Base-by-base conservation (phyloP, 2,113 vertebrate genomes). In the Corydoras maculifer region DNA sequence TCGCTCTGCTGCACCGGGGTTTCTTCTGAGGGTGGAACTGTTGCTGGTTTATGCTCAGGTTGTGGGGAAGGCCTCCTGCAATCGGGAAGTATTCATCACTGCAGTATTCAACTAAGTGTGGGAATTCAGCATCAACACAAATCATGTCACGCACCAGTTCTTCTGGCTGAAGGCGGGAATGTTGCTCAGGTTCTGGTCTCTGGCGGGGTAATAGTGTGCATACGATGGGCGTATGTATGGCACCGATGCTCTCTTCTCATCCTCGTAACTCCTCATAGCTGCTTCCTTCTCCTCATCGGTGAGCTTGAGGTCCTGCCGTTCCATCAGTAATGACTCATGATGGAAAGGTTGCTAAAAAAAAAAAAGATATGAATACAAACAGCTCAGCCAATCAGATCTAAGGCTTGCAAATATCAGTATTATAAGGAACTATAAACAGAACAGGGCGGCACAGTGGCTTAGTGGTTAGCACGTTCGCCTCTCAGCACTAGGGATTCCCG, bases 201-300 rank as follows among this genome's bases (percentile, higher is more conserved):
- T 94, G 81, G 88, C 90, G 25, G 97, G 97, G 85, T 99, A 99
- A 86, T 98, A 99, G 80, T 98, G 94, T 3, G 96, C 95, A 5
- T 99, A 99, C 0, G 95, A 98, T 0, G 97, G 95, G 15, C 96
- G 93, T 14, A 94, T 93, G 75, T 99, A 98, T 3, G 97, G 96
- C 70, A 98, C 92, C 1, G 93, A 98, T 0, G 97, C 97, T 72
- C 97, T 91, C 68, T 99, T 99, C 84, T 99, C 97, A 71, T 99
- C 97, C 86, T 99, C 96, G 0, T 99, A 99, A 85, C 96, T 93
- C 76, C 97, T 98, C 85, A 98, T 99, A 62, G 97, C 97, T 5
- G 95, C 96, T 84, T 94, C 93, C 86, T 99, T 99, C 88, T 99
- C 97, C 61, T 95, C 96, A 90, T 95, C 94, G 79, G 97, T 99